Conservation (phyloP, 2,888 invertebrate genomes). For the Cecidostiba fungosa region DNA sequence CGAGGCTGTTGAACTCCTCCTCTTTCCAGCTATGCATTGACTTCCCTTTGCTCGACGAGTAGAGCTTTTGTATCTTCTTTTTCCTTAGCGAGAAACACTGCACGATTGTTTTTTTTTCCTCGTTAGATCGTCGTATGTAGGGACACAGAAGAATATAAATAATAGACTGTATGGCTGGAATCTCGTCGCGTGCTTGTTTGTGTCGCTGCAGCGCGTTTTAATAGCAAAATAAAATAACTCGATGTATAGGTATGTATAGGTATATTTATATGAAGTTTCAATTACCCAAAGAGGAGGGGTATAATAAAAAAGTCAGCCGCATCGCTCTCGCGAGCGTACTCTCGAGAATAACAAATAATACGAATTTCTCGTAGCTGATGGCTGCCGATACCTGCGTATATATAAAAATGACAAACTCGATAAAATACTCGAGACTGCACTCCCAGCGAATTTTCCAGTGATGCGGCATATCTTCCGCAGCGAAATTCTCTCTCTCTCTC, state of each 20-base stretch:
- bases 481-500: background rate
- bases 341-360: background rate
- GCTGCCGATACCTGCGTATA: background rate
- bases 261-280: background rate
- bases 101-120: background rate
- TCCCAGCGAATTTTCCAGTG: background rate
- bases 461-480: background rate
- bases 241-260: background rate
- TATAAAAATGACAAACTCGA: constrained; percentile 16
- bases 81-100: background rate
- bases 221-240: background rate
- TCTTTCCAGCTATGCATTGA: background rate
- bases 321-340: background rate
- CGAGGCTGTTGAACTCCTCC: background rate
- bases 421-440: background rate
- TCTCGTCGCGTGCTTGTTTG: no score
- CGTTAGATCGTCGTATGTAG: background rate
- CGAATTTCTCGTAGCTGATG: background rate
- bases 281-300: background rate
- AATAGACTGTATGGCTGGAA: background rate
- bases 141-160: background rate
- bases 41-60: background rate
- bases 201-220: background rate
- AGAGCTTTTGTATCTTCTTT: background rate
- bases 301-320: background rate